Base-by-base conservation (phyloP, 2,113 vertebrate species). In the Alligator sinensis region DNA sequence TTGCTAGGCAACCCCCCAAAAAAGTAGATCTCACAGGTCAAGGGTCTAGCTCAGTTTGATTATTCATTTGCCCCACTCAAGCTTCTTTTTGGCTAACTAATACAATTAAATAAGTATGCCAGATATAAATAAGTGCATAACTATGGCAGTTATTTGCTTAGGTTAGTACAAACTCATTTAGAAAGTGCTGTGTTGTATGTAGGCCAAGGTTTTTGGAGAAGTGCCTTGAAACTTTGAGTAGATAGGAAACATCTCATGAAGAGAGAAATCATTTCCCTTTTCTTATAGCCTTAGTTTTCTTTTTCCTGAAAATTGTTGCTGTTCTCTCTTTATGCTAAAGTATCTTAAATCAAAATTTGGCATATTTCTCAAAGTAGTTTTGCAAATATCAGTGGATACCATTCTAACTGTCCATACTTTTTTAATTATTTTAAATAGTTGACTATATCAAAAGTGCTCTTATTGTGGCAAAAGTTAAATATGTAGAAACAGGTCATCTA, bases 341-440 rank as follows among this genome's bases (percentile, higher is more conserved):
- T 25, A 74, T 89, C 90, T 87, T 76, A 77, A 85, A 87, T 92
- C 1, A 57, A 92, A 93, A 90, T 78, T 47, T 92, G 57, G 54
- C 68, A 74, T 62, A 68, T 81, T 90, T 24, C 66, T 90, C 13
- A 54, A 70, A 93, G 76, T 34, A 90, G 16, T 63, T 81, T 59
- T 58, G 89, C 38, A 81, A 80, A 94, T n/a, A 28, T 15, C 27
- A 66, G 5, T 81, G 38, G 60, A 77, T 89, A 77, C 60, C 75
- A 54, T 83, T 92, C 25, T 62, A 38, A 76, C 25, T 47, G 87
- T 70, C 54, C 59, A 83, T 81, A 47, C 78, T 27, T 24, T 84
- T 60, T 59, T 38, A 92, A 91, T 77, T 1, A 66, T 80, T 75
- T 60, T 64, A 80, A 54, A 62, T 84, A 21, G 18, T 58, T 80